These are phyloP conservation scores for Siniperca undulata DNA, from an alignment of 2,797 vertebrate species.

Conservation along the genomic window DNA sequence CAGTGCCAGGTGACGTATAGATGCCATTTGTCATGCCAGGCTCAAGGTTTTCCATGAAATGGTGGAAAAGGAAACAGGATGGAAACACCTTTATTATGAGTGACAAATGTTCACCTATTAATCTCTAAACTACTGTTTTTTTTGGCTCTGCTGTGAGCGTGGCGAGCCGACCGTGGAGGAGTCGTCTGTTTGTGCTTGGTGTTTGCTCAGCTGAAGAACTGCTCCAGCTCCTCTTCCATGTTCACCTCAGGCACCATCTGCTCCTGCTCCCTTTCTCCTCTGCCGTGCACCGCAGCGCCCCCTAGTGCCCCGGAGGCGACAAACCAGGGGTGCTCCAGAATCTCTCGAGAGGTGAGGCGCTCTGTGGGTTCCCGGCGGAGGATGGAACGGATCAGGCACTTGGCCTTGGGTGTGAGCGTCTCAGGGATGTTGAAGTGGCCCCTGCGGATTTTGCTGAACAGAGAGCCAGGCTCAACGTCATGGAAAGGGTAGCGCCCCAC, in stretches of 20 bases:
- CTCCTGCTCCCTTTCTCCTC: conserved; percentile 92
- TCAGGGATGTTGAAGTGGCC: conserved; percentile 99
- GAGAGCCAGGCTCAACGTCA: conserved; percentile 96
- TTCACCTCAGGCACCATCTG: conserved; percentile 98
- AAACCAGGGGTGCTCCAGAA: conserved; percentile 99
- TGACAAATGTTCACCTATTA: conserved; percentile 86
- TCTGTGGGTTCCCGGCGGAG: conserved; percentile 96
- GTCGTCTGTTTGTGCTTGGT: conserved; percentile 78
- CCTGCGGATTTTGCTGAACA: conserved; percentile 98
- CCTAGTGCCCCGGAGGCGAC: conserved; percentile 88
- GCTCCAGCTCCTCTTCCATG: conserved; percentile 98
- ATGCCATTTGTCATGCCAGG: conserved; percentile 81
- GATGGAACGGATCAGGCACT: conserved; percentile 99
- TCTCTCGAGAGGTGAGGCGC: conserved; percentile 97
- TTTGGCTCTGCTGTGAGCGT: conserved; percentile 70
- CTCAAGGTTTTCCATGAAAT: conserved; percentile 87
- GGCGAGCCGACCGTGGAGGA: conserved; percentile 71
- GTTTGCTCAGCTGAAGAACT: conserved; percentile 96
- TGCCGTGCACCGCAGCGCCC: conserved; percentile 86
- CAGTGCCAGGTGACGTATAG: conserved; percentile 66
- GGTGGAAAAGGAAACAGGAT: conserved; percentile 83
- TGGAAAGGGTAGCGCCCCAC: conserved; percentile 99
- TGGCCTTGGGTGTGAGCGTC: conserved; percentile 97
- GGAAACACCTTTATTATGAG: conserved; percentile 86
- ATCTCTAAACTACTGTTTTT: conserved; percentile 79